A percentile compares a stretch with the other conserved stretches of the same genome.
These are phyloP conservation scores for Stylophora pistillata DNA, from an alignment of 64 coral and sea anemone species.

Conservation along the genomic window DNA sequence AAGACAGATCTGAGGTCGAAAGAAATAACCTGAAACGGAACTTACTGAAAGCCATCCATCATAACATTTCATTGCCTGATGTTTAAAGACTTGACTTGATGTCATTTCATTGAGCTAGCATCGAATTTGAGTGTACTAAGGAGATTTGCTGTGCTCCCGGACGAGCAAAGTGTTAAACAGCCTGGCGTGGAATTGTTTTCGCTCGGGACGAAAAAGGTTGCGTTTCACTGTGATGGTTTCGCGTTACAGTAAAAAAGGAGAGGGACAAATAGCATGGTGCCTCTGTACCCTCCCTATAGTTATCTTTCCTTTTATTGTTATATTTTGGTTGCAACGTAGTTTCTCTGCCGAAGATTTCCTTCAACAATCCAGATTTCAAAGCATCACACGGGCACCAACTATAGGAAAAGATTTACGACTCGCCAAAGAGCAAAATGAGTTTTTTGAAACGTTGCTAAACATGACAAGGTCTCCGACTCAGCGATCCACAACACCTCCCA, in stretches of 20 bases:
- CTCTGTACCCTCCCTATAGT: slow-evolving; percentile 3
- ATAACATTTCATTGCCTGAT: too few relatives aligned
- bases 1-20: neutral
- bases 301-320: slow-evolving; percentile 11
- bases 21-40: neutral
- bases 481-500: neutral
- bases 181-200: neutral
- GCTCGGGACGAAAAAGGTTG: neutral
- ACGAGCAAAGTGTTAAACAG: neutral
- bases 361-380: slow-evolving; percentile 14
- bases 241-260: slow-evolving; percentile 18
- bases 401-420: neutral
- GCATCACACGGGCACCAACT: neutral
- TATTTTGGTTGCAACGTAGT: slow-evolving; percentile 37
- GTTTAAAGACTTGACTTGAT: too few relatives aligned
- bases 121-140: neutral
- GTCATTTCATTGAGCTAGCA: too few relatives aligned
- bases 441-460: slow-evolving; percentile 41
- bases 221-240: slow-evolving; percentile 1
- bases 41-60: too few relatives aligned
- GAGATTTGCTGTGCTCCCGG: neutral
- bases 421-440: slow-evolving; percentile 26
- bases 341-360: slow-evolving; percentile 28
- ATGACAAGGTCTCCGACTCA: slow-evolving; percentile 17
- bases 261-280: slow-evolving; percentile 12